Base-by-base conservation (phyloP, 2,888 invertebrate genomes). In the Thecophora atra region DNA sequence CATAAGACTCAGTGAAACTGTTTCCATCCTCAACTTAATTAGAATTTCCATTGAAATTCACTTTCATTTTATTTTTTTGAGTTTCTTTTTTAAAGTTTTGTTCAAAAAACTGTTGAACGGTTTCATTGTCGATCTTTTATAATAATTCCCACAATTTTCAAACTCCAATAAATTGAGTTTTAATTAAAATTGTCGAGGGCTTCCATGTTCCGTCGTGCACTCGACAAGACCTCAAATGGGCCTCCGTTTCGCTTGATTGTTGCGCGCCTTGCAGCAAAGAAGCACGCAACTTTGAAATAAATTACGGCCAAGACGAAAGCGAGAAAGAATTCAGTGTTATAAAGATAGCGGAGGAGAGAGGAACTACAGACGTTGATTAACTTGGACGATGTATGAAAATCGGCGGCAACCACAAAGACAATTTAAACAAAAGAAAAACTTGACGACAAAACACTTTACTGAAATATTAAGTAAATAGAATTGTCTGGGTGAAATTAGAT, bases 221-320 rank as follows among this genome's bases (percentile, higher is more conserved):
- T 42, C 42, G 26, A 30, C 68, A 26, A 52, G 58, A 28, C 56
- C 42, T 67, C 42, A 58, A 52, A 44, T 56, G 58, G 56, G 15
- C 58, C 42, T 64, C 47, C n/a, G 24, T 17, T 64, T 47, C 15
- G 15, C n/a, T 3, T 24, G 42, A 67, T 17, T 24, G 42, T 37
- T 17, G 24, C 37, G 19, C 42, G 67, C 17, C 56, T 19, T 28
- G 62, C 21, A 63, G 51, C 42, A 30, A 63, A 62, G 52, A 63
- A 70, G 70, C 70, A 70, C 70, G 70, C 70, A 70, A 70, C 63
- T 51, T 70, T 17, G 30, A 15, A 51, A 70, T 70, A 63, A 70
- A 70, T 70, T 63, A 69, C 15, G 44, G 47, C 15, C 7, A 56
- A 58, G 37, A 52, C 21, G 60, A 69, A 24, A 24, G 58, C 28